These are phyloP conservation scores for Achatina immaculata DNA, from an alignment of 1,140 invertebrate species.

Conservation along the genomic window DNA sequence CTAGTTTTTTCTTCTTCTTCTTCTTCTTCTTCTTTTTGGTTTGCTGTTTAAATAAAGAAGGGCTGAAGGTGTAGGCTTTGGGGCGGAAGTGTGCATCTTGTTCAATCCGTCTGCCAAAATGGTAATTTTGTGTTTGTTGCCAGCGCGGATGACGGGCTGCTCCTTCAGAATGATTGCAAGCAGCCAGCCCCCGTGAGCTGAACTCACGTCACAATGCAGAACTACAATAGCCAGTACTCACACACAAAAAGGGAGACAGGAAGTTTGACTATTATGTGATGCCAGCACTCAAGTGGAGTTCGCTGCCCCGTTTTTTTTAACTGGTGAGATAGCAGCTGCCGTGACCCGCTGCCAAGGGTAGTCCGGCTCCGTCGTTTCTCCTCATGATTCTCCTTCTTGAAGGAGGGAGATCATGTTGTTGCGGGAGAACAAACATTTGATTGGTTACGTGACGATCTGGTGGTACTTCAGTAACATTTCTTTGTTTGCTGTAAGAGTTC, in stretches of 20 bases:
- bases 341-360: neutral
- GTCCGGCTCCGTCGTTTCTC: neutral
- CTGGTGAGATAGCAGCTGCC: neutral
- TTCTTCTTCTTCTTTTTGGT: neutral
- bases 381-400: neutral
- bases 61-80: neutral
- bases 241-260: neutral
- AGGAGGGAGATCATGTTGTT: too few relatives aligned
- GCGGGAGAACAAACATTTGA: neutral
- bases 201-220: neutral
- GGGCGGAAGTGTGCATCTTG: conserved; percentile 28
- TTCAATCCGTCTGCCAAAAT: neutral
- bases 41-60: neutral
- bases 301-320: neutral
- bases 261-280: conserved; percentile 3
- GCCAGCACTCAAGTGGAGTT: neutral
- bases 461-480: too few relatives aligned
- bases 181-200: neutral
- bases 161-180: neutral
- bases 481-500: too few relatives aligned
- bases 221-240: neutral
- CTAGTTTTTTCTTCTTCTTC: neutral
- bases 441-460: too few relatives aligned
- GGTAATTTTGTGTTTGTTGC: neutral
- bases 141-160: neutral